A percentile compares a stretch with the other conserved stretches of the same genome.
Evolutionary conservation across 2,888 invertebrate species (phyloP).

Genomic region (Carpatolechia fugitivella): DNA sequence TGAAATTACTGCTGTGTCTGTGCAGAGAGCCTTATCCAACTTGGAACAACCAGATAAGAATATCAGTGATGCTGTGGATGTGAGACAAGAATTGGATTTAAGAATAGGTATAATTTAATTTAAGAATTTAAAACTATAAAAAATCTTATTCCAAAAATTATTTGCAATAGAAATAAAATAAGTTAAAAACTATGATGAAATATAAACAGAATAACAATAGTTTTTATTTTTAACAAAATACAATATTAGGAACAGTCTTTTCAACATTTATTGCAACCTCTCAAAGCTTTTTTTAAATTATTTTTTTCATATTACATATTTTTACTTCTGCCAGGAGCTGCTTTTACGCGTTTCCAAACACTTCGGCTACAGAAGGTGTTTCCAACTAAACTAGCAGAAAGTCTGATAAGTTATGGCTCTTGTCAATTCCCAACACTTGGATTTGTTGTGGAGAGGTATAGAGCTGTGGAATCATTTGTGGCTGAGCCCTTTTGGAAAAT

Average conservation of each 20-base stretch:
- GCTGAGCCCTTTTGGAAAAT: conserved; percentile 98
- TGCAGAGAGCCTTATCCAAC: conserved; percentile 88
- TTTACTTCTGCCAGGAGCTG: no score
- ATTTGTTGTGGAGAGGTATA: conserved; percentile 98
- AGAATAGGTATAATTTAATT: conserved; percentile 84
- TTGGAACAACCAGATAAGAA: conserved; percentile 89
- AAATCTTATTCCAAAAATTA: no score
- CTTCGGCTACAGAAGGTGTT: conserved; percentile 90
- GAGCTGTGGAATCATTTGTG: conserved; percentile 94
- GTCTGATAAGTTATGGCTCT: conserved; percentile 97
- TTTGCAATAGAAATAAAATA: no score
- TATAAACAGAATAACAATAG: no score
- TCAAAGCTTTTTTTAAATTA: not conserved
- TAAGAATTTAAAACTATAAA: no score
- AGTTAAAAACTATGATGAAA: no score
- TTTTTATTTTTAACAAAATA: no score
- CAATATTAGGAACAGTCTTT: no score
- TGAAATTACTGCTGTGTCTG: conserved; percentile 93
- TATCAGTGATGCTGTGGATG: conserved; percentile 95
- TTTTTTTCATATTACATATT: conserved; percentile 20
- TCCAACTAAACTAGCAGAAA: conserved; percentile 84
- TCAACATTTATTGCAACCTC: no score
- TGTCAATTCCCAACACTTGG: conserved; percentile 99
- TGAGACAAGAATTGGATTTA: conserved; percentile 93
- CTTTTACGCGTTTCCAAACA: conserved; percentile 99